Evolutionary conservation across 2,888 invertebrate genomes (phyloP).

Genomic region (Dasysyrphus tricinctus): DNA sequence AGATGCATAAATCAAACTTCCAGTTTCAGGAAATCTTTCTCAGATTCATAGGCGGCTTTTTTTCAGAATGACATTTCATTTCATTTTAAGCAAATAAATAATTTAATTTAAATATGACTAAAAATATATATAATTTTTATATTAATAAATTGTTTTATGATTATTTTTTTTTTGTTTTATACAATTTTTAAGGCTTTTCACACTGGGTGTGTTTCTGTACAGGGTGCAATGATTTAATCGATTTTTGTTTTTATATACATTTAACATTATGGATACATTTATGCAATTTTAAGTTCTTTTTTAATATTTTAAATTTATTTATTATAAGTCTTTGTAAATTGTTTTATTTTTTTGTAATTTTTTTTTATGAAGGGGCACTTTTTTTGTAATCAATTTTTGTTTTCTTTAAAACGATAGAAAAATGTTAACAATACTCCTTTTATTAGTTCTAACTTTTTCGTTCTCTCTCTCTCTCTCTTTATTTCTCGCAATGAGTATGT

Average conservation of each 20-base stretch:
- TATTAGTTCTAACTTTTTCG: conserved; percentile 29
- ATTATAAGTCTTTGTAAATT: conserved; percentile 72
- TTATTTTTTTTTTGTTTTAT: conserved; percentile 31
- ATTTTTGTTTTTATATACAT: conserved; percentile 51
- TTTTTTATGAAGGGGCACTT: conserved; percentile 43
- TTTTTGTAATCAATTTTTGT: conserved; percentile 31
- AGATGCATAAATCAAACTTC: too few relatives aligned
- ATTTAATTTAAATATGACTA: conserved; percentile 72
- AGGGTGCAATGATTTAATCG: conserved; percentile 43
- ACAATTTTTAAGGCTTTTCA: conserved; percentile 56
- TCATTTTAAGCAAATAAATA: conserved; percentile 63
- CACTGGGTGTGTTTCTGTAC: conserved; percentile 64
- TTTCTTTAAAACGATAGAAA: conserved; percentile 33
- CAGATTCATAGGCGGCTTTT: conserved; percentile 25
- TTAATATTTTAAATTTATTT: conserved; percentile 47
- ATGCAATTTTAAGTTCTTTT: conserved; percentile 39
- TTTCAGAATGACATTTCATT: conserved; percentile 61
- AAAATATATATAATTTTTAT: conserved; percentile 55
- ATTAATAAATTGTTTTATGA: conserved; percentile 30
- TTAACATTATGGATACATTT: conserved; percentile 34
- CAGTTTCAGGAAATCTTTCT: background rate
- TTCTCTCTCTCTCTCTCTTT: conserved; percentile 21
- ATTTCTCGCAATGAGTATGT: conserved; percentile 37
- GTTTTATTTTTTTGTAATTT: conserved; percentile 9
- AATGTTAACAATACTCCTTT: conserved; percentile 43